phyloP scores from a whole-genome alignment of 2,113 vertebrate genomes.

The Ursus arctos region DNA sequence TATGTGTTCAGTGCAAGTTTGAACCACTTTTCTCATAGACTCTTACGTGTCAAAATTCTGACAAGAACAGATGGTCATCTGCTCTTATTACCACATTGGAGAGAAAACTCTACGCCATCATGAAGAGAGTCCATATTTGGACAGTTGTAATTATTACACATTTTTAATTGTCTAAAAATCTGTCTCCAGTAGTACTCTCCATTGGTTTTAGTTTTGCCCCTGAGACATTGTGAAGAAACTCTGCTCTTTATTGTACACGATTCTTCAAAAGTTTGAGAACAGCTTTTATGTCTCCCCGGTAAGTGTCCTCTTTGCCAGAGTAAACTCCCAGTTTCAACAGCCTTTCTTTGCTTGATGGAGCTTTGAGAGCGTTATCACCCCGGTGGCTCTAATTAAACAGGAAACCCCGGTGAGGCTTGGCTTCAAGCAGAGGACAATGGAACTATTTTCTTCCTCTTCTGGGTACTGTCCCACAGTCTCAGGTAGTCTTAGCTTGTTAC shows the following conservation, averaged over 20 bases:
- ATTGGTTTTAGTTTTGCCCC: neutral
- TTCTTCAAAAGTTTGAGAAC: neutral
- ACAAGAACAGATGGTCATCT: neutral
- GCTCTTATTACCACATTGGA: neutral
- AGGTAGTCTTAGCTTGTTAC: neutral
- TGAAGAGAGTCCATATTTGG: neutral
- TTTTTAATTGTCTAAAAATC: slow-evolving; percentile 10
- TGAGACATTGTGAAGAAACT: neutral
- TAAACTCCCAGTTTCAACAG: neutral
- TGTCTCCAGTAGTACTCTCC: neutral
- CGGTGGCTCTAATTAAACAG: neutral
- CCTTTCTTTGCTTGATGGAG: neutral
- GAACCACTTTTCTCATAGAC: neutral
- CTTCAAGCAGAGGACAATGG: fast-evolving
- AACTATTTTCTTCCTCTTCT: neutral
- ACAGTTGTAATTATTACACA: slow-evolving; percentile 1
- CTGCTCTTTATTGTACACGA: neutral
- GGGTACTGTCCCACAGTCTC: neutral
- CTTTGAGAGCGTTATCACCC: neutral
- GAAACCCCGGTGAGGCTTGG: neutral
- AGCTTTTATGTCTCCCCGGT: neutral
- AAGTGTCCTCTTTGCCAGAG: neutral
- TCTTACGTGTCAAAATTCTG: neutral
- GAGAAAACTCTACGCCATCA: neutral
- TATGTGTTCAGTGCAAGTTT: neutral